Percentiles rank a stretch among this genome's conserved stretches.
Evolutionary conservation across 2,113 vertebrate genomes (phyloP).

Genomic region (Phaetusa simplex): DNA sequence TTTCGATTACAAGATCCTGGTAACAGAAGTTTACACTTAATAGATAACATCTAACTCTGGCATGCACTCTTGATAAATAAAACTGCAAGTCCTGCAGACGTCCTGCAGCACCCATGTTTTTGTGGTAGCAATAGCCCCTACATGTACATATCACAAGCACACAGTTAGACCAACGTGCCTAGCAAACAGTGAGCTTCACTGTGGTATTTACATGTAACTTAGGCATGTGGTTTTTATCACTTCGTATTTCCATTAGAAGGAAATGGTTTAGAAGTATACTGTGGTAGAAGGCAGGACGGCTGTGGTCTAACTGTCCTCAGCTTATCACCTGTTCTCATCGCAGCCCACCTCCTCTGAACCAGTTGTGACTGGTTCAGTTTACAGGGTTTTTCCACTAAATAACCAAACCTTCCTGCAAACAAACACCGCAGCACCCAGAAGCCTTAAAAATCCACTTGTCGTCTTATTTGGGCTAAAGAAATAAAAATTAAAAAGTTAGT

Average conservation of each 20-base stretch:
- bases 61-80: neutral
- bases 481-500: neutral
- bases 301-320: slow-evolving; percentile 72
- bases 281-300: neutral
- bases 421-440: neutral
- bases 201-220: neutral
- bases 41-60: neutral
- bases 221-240: neutral
- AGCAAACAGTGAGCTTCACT: neutral
- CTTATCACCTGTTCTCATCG: neutral
- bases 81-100: neutral
- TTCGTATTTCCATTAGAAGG: neutral
- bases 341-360: neutral
- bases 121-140: neutral
- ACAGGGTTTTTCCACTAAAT: slow-evolving; percentile 55
- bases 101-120: neutral
- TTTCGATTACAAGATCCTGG: neutral
- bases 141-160: rapidly evolving
- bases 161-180: neutral
- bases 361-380: slow-evolving; percentile 7
- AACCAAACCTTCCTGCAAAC: neutral
- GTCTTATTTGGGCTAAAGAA: neutral
- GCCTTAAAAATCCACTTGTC: neutral
- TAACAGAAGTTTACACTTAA: neutral
- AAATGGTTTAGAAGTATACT: neutral